phyloP scores from a whole-genome alignment of 37 sponge, comb jelly and placozoan genomes.

The Haliclona indistincta region DNA sequence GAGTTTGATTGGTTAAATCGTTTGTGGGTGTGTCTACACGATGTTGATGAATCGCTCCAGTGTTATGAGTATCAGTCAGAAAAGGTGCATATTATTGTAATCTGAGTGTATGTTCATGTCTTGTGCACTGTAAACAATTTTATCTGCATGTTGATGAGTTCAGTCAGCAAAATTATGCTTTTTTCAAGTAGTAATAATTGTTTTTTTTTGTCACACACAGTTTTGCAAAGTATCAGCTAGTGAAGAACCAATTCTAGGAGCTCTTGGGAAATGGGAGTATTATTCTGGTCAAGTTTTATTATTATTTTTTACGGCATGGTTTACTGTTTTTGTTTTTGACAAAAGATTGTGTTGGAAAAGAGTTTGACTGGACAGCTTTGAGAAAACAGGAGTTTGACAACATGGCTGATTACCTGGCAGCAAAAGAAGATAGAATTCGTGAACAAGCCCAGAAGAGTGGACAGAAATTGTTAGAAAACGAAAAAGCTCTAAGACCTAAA shows the following conservation, averaged over 20 bases:
- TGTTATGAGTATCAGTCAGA: neutral
- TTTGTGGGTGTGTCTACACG: conserved; percentile 56
- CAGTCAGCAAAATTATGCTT: too few relatives aligned
- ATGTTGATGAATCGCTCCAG: conserved; percentile 28
- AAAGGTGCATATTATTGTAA: neutral
- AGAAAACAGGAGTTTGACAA: conserved; percentile 70
- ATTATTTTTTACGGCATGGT: too few relatives aligned
- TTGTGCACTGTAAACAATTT: too few relatives aligned
- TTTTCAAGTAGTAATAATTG: too few relatives aligned
- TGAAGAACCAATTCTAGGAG: conserved; percentile 6
- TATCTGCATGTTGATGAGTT: too few relatives aligned
- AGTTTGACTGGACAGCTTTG: conserved; percentile 36
- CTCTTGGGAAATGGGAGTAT: conserved; percentile 28
- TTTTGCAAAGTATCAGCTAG: neutral
- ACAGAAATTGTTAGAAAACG: too few relatives aligned
- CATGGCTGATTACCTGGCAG: conserved; percentile 50
- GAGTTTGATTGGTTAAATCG: conserved; percentile 44
- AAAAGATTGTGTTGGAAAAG: too few relatives aligned
- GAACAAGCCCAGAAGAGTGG: too few relatives aligned
- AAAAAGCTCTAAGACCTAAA: too few relatives aligned
- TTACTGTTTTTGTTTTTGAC: too few relatives aligned
- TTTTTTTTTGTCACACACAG: neutral
- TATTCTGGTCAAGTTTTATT: conserved; percentile 38
- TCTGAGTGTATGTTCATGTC: neutral
- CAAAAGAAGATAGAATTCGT: conserved; percentile 65